Evolutionary conservation across 2,113 vertebrate species (phyloP).

Genomic region (Chionodraco myersi): DNA sequence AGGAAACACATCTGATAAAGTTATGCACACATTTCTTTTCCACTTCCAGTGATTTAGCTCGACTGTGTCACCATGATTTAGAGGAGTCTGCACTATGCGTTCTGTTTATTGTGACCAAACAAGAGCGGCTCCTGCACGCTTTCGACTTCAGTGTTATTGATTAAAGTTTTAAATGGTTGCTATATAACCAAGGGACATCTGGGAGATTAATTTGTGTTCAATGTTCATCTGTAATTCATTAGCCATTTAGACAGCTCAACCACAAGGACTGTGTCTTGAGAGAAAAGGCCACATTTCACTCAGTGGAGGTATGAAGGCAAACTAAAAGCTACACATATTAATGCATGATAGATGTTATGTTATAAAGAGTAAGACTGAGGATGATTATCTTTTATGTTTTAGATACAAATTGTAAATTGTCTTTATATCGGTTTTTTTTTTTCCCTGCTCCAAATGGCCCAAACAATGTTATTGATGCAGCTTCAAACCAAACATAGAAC

Average conservation of each 20-base stretch:
- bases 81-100: conserved; percentile 89
- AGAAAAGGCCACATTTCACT: conserved; percentile 96
- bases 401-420: background rate
- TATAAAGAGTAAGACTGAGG: background rate
- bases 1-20: conserved; percentile 93
- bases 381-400: background rate
- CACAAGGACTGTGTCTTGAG: conserved; percentile 93
- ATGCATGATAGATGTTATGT: conserved; percentile 2
- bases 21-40: conserved; percentile 96
- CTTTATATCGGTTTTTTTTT: too few species aligned
- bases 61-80: conserved; percentile 99
- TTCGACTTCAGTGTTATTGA: conserved; percentile 99
- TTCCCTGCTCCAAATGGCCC: background rate
- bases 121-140: conserved; percentile 96
- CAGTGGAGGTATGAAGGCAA: conserved; percentile 72
- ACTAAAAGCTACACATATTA: conserved; percentile 31
- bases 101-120: conserved; percentile 99
- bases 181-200: conserved; percentile 97
- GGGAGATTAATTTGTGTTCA: conserved; percentile 99
- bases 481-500: conserved; percentile 3
- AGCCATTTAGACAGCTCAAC: conserved; percentile 97
- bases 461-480: background rate
- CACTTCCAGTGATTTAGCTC: conserved; percentile 97
- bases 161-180: conserved; percentile 99
- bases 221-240: conserved; percentile 99